These are phyloP conservation scores for Brachyptera putata DNA, from an alignment of 2,888 invertebrate species.

Conservation along the genomic window DNA sequence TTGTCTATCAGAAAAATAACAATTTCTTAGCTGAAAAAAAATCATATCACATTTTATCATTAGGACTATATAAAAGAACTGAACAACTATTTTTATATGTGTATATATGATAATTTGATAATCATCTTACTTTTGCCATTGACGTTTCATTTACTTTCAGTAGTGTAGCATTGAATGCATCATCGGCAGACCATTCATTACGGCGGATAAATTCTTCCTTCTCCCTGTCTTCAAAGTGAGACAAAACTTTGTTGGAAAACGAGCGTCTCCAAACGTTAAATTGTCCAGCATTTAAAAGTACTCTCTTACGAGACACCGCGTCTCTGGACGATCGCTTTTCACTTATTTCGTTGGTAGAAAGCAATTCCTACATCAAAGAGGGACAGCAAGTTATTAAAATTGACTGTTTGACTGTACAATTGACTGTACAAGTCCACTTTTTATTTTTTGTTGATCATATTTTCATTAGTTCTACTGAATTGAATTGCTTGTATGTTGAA, in stretches of 20 bases:
- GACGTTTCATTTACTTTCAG: neutral
- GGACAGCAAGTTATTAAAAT: too few relatives aligned
- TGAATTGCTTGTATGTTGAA: too few relatives aligned
- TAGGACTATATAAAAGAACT: too few relatives aligned
- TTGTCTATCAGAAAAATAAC: conserved; percentile 47
- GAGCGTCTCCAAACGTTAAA: conserved; percentile 5
- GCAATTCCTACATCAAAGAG: too few relatives aligned
- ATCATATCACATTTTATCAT: neutral
- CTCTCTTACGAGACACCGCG: too few relatives aligned
- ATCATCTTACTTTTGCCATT: neutral
- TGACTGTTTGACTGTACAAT: too few relatives aligned
- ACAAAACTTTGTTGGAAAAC: neutral
- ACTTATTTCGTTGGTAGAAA: too few relatives aligned
- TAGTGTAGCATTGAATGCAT: neutral
- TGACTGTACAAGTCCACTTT: too few relatives aligned
- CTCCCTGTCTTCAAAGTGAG: neutral
- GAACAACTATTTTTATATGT: too few relatives aligned
- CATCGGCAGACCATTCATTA: neutral
- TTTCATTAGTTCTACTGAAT: too few relatives aligned
- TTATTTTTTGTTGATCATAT: too few relatives aligned
- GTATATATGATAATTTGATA: neutral
- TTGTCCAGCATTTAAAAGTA: neutral
- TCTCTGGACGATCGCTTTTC: too few relatives aligned
- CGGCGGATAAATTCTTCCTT: neutral
- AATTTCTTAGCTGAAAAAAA: neutral